Evolutionary conservation across 1,140 invertebrate species (phyloP), one percentile per base, ranked within the genome.

Genomic region (Dreissena rostriformis): DNA sequence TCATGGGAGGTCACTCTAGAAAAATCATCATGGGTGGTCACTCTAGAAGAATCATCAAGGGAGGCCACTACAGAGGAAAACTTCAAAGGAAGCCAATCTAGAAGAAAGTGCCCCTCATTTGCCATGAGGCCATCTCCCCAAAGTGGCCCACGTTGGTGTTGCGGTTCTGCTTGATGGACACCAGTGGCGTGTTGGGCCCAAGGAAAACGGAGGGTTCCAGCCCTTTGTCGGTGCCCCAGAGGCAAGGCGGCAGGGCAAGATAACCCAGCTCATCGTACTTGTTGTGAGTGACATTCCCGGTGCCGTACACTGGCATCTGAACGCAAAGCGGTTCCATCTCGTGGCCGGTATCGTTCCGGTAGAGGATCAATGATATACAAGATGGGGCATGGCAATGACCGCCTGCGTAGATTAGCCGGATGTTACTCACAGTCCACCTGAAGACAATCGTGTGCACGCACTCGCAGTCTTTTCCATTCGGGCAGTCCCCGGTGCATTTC

Each of bases 301-400:
- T 55, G 6, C 85, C 85, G 22, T 53, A 82, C 0, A 86, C 80
- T 49, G 85, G 85, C 22, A 79, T 49, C 24, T 86, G 85, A 74
- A 67, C 26, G 51, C 85, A 86, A 5, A 86, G 53, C 12, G 82
- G 49, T 52, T 86, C 85, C 85, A 86, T 86, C 14, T 86, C 67
- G 26, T 86, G 85, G 6, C 85, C 85, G 14, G 85, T 86, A 52
- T 86, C 85, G 68, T 86, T 86, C 14, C 85, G 55, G 61, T 82
- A 86, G 2, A 86, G 65, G 39, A 78, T 76, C 79, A 86, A 73
- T 12, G 85, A 79, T 24, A 86, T 86, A 29, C 85, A 86, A 0
- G 85, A 65, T 7, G 85, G 85, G 17, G 85, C 85, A 39, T 86
- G 85, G 39, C 85, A 86, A 68, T 86, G 85, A 26, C 85, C 85